Evolutionary conservation across 1,140 invertebrate genomes (phyloP).

Genomic region (Archivesica marissinica): DNA sequence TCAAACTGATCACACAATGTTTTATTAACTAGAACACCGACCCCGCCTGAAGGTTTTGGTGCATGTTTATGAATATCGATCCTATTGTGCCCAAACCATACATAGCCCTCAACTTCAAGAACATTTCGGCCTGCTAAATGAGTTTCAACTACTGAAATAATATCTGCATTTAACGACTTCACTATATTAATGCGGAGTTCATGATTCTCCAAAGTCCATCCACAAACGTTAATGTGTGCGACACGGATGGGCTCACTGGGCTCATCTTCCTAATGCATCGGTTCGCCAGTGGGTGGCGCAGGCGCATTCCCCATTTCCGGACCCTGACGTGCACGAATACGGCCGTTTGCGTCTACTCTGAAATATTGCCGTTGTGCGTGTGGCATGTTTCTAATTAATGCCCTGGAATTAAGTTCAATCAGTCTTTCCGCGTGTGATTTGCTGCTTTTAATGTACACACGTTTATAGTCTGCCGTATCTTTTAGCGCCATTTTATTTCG

Average conservation of each 20-base stretch:
- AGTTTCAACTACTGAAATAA: conserved; percentile 38
- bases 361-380: conserved; percentile 47
- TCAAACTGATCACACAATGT: background rate
- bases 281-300: background rate
- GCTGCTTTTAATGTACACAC: conserved; percentile 38
- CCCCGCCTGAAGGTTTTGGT: background rate
- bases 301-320: background rate
- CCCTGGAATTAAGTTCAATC: conserved; percentile 39
- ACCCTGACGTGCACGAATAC: conserved; percentile 25
- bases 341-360: conserved; percentile 31
- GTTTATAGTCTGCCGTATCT: conserved; percentile 9
- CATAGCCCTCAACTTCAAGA: background rate
- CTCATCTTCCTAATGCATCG: conserved; percentile 25
- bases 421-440: conserved; percentile 30
- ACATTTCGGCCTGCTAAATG: background rate
- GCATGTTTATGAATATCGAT: background rate
- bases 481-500: conserved; percentile 30
- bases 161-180: conserved; percentile 27
- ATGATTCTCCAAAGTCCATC: conserved; percentile 49
- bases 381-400: conserved; percentile 32
- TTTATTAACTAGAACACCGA: background rate
- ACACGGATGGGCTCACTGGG: conserved; percentile 24
- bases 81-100: background rate
- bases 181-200: conserved; percentile 35
- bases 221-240: conserved; percentile 50